These are phyloP conservation scores for Calephelis perditalis DNA, from an alignment of 2,888 invertebrate species.

Conservation along the genomic window DNA sequence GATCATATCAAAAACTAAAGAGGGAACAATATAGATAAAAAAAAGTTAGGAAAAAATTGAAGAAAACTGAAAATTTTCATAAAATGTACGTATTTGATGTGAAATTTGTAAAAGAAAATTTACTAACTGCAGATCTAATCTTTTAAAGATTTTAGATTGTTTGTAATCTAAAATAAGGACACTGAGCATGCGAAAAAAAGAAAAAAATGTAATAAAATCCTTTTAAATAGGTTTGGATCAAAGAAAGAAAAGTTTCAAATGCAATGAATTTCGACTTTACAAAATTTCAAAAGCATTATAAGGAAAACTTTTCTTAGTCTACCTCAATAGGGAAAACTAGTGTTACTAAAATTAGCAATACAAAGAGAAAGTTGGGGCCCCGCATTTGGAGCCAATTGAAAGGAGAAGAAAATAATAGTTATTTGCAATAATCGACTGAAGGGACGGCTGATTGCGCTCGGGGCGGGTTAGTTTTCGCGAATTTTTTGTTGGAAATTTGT, in stretches of 20 bases:
- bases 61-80: no score
- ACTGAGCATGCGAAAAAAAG: no score
- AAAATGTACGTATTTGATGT: no score
- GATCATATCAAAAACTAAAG: no score
- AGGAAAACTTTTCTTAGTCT: conserved; percentile 18
- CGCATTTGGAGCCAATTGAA: conserved; percentile 62
- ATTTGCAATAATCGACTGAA: conserved; percentile 69
- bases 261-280: neutral
- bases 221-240: no score
- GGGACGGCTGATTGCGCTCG: conserved; percentile 74
- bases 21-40: no score
- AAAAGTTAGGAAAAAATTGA: no score
- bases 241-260: neutral
- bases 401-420: conserved; percentile 68
- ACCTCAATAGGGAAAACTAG: conserved; percentile 55
- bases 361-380: conserved; percentile 42
- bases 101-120: no score
- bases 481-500: conserved; percentile 47
- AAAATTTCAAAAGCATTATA: conserved; percentile 6
- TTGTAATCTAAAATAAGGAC: no score
- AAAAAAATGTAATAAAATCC: no score
- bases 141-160: no score
- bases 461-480: conserved; percentile 53
- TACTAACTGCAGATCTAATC: no score
- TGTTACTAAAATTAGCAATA: conserved; percentile 63